phyloP scores from a whole-genome alignment of 2,888 invertebrate genomes.

The Megalurothrips usitatus region DNA sequence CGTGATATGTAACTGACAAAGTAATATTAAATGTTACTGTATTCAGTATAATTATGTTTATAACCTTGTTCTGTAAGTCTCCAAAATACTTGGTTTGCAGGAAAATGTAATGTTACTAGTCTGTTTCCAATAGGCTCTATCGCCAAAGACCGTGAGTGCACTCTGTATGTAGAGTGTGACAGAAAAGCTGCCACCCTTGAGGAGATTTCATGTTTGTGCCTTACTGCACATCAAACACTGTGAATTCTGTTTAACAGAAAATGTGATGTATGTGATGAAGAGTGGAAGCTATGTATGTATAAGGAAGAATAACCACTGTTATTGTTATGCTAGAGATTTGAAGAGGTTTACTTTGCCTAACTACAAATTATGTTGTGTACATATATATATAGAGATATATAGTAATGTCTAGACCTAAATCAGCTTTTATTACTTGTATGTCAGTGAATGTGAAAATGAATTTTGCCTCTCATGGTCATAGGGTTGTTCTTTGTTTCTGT shows the following conservation, averaged over 20 bases:
- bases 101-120: constrained; percentile 26
- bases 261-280: constrained; percentile 16
- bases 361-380: constrained; percentile 9
- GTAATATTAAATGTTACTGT: constrained; percentile 3
- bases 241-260: constrained; percentile 23
- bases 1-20: constrained; percentile 9
- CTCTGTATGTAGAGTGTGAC: background rate
- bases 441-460: background rate
- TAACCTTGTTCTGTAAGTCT: background rate
- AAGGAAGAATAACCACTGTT: background rate
- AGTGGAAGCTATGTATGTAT: constrained; percentile 5
- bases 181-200: background rate
- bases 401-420: background rate
- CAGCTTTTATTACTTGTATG: background rate
- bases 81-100: constrained; percentile 12
- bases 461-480: background rate
- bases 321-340: background rate
- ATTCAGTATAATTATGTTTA: constrained; percentile 24
- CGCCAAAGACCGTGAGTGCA: background rate
- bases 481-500: background rate
- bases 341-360: constrained; percentile 23
- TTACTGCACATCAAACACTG: constrained; percentile 17
- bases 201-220: constrained; percentile 2
- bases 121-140: constrained; percentile 21
- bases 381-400: constrained; percentile 20